A percentile compares a stretch with the other conserved stretches of the same genome.
phyloP scores from a whole-genome alignment of 2,888 invertebrate genomes.

The Electrophaes corylata region DNA sequence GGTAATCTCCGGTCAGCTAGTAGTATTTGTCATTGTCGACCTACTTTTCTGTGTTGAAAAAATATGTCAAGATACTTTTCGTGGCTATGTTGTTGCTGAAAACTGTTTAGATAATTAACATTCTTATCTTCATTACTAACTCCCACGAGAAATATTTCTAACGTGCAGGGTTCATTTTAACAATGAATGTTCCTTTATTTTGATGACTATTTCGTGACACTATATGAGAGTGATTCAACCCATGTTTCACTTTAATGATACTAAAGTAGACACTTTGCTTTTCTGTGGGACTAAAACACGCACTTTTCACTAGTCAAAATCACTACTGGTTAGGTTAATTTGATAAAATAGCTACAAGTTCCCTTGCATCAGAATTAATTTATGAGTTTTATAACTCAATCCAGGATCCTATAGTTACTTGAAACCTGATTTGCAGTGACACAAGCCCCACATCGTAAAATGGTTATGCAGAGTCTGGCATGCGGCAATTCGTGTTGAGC shows the following conservation, averaged over 20 bases:
- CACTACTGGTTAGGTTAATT: neutral
- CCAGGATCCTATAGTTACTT: neutral
- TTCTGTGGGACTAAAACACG: neutral
- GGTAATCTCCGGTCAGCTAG: conserved; percentile 50
- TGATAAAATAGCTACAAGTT: neutral
- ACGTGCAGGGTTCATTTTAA: conserved; percentile 34
- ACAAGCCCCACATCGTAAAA: conserved; percentile 25
- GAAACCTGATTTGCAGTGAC: conserved; percentile 9
- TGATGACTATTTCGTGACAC: conserved; percentile 42
- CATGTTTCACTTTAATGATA: conserved; percentile 7
- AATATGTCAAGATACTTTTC: conserved; percentile 54
- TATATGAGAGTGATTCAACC: conserved; percentile 15
- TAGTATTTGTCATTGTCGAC: conserved; percentile 61
- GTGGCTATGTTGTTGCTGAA: conserved; percentile 56
- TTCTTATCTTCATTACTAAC: conserved; percentile 22
- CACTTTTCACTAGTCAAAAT: too few relatives aligned
- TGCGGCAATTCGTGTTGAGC: conserved; percentile 36
- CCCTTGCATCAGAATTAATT: neutral
- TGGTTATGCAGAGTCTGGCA: conserved; percentile 37
- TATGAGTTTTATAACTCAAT: neutral
- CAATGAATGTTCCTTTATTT: conserved; percentile 38
- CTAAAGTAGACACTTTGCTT: neutral
- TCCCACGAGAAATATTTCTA: conserved; percentile 43
- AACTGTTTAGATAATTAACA: conserved; percentile 55
- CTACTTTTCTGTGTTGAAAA: conserved; percentile 51